phyloP scores from a whole-genome alignment of 1,140 invertebrate genomes.

The Drosophila yakuba region DNA sequence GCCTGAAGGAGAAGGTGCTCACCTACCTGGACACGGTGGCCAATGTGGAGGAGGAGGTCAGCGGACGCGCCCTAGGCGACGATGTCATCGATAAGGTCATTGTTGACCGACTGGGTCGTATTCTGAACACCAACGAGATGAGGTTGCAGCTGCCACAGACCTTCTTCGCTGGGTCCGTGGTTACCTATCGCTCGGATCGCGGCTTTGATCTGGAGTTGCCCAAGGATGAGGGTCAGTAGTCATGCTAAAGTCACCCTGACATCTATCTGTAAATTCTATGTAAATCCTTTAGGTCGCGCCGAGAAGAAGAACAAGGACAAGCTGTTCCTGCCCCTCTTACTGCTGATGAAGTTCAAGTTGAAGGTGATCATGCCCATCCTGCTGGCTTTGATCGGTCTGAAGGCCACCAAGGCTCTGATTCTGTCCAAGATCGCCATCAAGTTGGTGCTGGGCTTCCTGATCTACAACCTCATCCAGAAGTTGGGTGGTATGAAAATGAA shows the following conservation, averaged over 20 bases:
- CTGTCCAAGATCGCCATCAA: conserved; percentile 92
- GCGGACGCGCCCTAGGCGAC: conserved; percentile 85
- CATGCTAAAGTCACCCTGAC: not conserved
- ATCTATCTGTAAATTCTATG: not conserved
- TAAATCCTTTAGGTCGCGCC: conserved; percentile 58
- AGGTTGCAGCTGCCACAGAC: conserved; percentile 89
- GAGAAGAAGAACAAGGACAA: conserved; percentile 90
- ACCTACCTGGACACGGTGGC: conserved; percentile 89
- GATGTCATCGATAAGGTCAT: conserved; percentile 91
- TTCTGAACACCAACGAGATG: conserved; percentile 90
- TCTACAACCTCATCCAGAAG: conserved; percentile 91
- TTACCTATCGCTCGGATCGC: conserved; percentile 89
- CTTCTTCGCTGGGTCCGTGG: conserved; percentile 88
- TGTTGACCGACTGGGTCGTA: conserved; percentile 88
- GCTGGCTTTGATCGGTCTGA: conserved; percentile 90
- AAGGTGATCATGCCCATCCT: conserved; percentile 93
- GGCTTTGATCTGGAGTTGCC: conserved; percentile 88
- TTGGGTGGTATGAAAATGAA: conserved; percentile 90
- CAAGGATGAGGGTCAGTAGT: conserved; percentile 85
- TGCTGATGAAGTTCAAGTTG: conserved; percentile 92
- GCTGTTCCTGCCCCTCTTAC: conserved; percentile 90
- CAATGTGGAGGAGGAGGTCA: conserved; percentile 88
- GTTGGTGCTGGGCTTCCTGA: conserved; percentile 91
- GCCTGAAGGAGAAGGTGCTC: conserved; percentile 90
- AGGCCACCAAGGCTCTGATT: conserved; percentile 92